A percentile compares a stretch with the other conserved stretches of the same genome.
Conservation (phyloP, 2,797 vertebrate species). For the Varecia variegata region DNA sequence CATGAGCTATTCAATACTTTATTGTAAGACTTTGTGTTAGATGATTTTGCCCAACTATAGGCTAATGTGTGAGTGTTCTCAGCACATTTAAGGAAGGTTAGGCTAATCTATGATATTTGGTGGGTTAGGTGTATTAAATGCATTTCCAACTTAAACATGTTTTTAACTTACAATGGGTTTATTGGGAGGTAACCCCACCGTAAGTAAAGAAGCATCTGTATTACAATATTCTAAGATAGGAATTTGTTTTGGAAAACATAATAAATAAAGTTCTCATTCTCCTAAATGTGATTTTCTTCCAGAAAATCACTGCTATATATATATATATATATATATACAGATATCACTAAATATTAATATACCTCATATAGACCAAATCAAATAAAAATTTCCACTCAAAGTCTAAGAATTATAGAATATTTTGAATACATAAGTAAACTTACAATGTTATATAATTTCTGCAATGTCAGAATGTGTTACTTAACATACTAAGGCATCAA, state of each 20-base stretch:
- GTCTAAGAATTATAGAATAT: not conserved
- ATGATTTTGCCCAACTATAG: not conserved
- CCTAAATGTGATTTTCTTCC: not conserved
- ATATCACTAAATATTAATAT: not conserved
- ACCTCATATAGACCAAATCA: not conserved
- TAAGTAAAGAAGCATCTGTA: not conserved
- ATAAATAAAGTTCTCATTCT: slow-evolving; percentile 6
- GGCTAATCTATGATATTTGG: not conserved
- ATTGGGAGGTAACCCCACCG: not conserved
- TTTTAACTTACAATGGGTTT: not conserved
- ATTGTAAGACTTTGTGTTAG: not conserved
- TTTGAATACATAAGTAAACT: not conserved
- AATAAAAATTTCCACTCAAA: not conserved
- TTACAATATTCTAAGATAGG: not conserved
- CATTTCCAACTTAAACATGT: not conserved
- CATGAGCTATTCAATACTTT: not conserved
- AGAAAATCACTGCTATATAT: not conserved
- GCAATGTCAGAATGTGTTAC: not conserved
- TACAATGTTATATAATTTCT: not conserved
- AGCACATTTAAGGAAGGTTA: not conserved
- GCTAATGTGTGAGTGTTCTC: not conserved
- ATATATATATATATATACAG: not conserved
- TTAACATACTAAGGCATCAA: not conserved
- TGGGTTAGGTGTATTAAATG: not conserved
- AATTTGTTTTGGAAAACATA: not conserved